Evolutionary conservation across 2,797 vertebrate genomes (phyloP).

Genomic region (Schizopygopsis pylzovi): DNA sequence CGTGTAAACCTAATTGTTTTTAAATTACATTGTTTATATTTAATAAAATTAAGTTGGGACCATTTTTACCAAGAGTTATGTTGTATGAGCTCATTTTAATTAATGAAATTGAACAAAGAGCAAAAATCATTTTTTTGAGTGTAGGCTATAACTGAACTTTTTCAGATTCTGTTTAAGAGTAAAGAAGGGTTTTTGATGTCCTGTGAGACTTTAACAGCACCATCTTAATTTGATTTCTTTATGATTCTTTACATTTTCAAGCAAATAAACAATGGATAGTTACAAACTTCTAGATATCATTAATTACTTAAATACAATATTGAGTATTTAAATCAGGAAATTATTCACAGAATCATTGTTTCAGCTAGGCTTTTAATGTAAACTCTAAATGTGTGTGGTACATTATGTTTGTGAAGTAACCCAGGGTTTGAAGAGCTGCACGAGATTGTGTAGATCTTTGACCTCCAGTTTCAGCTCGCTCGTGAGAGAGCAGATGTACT

Average conservation of each 20-base stretch:
- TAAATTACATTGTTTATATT: too few relatives aligned
- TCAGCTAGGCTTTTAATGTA: constrained; percentile 7
- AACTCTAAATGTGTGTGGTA: background rate
- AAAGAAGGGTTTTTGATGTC: background rate
- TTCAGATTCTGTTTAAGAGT: background rate
- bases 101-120: too few relatives aligned
- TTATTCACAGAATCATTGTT: background rate
- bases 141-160: background rate
- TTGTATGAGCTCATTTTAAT: too few relatives aligned
- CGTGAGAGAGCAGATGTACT: constrained; percentile 72
- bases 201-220: background rate
- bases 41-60: too few relatives aligned
- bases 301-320: background rate
- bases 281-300: background rate
- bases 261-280: background rate
- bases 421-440: constrained; percentile 67
- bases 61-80: too few relatives aligned
- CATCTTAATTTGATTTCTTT: background rate
- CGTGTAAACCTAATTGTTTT: too few relatives aligned
- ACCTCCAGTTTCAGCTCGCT: constrained; percentile 70
- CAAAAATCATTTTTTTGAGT: too few relatives aligned
- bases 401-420: constrained; percentile 46
- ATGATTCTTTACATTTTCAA: background rate
- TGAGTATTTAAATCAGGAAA: background rate
- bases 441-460: constrained; percentile 70